phyloP scores from a whole-genome alignment of 2,888 invertebrate genomes.

The Ormyrus rosae region DNA sequence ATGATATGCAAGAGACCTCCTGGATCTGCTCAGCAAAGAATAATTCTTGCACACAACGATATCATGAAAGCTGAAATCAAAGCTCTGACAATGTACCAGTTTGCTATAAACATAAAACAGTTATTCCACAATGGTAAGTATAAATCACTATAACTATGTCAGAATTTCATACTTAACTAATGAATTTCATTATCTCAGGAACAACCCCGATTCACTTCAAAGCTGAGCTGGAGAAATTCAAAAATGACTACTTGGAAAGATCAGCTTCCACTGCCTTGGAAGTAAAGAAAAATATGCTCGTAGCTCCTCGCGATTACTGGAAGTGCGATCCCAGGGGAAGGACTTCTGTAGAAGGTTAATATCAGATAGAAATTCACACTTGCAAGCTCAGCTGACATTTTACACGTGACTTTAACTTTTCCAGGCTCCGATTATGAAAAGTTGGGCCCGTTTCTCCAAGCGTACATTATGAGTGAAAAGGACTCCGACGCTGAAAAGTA shows the following conservation, averaged over 20 bases:
- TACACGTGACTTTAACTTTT: background rate
- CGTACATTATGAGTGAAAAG: constrained; percentile 10
- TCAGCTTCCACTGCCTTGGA: background rate
- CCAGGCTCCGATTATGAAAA: constrained; percentile 10
- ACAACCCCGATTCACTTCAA: too few relatives aligned
- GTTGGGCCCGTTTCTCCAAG: constrained; percentile 28
- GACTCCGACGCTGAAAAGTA: background rate
- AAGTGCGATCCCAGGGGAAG: background rate
- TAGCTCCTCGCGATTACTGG: constrained; percentile 21
- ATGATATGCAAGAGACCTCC: constrained; percentile 7
- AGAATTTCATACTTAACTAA: background rate
- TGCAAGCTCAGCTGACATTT: background rate
- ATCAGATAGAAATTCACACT: background rate
- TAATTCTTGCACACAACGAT: constrained; percentile 1
- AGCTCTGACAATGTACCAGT: constrained; percentile 13
- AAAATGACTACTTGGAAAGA: background rate
- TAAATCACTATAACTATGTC: background rate
- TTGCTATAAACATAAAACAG: constrained; percentile 13
- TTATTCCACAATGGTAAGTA: background rate
- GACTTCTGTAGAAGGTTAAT: background rate
- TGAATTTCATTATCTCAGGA: background rate
- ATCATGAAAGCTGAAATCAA: constrained; percentile 16
- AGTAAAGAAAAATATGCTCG: constrained; percentile 9
- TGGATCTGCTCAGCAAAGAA: background rate
- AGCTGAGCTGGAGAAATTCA: background rate